Base-by-base conservation (phyloP, 1,140 invertebrate species). In the Zelostemma sp. region DNA sequence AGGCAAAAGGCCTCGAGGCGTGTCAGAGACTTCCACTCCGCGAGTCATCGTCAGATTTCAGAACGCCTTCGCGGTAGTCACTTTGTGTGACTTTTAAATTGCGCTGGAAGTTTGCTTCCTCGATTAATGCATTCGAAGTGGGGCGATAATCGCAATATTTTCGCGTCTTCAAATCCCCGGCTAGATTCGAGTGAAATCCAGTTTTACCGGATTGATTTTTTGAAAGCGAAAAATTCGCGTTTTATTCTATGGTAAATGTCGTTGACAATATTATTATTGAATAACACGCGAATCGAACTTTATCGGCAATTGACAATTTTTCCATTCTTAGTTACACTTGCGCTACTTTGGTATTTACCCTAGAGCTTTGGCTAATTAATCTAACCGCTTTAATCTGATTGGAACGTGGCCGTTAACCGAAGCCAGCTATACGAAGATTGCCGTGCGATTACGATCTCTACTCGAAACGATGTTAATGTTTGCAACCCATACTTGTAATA, bases 371-470 rank as follows among this genome's bases (percentile, higher is more conserved):
- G 66, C 55, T 68, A 74, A 76, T 76, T 74, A 72, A 70, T 74
- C 65, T 49, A 61, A 66, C 49, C 48, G 61, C 67, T 66, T 64
- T 67, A 70, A 76, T 74, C 46, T 41, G 72, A 72, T 78, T 62
- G 66, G 46, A 65, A 59, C 58, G 47, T 15, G 47, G 51, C 63
- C 55, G 68, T 66, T 69, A 73, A 61, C 54, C 35, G 25, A 40
- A 35, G 41, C 16, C 15, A 51, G 68, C 40, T 66, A 70, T n/a
- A n/a, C n/a, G n/a, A 66, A 67, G 67, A 62, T 66, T 19, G 56
- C 47, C 19, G 9, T 68, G 50, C 51, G 65, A 73, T 73, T 66
- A 63, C 62, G 49, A 68, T 73, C 65, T 68, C 60, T 57, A 61
- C 63, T 55, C 45, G 46, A 70, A 67, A 55, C 49, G 46, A 47